These are phyloP conservation scores for Jaculus jaculus DNA, from an alignment of 2,113 vertebrate genomes.

Conservation along the genomic window DNA sequence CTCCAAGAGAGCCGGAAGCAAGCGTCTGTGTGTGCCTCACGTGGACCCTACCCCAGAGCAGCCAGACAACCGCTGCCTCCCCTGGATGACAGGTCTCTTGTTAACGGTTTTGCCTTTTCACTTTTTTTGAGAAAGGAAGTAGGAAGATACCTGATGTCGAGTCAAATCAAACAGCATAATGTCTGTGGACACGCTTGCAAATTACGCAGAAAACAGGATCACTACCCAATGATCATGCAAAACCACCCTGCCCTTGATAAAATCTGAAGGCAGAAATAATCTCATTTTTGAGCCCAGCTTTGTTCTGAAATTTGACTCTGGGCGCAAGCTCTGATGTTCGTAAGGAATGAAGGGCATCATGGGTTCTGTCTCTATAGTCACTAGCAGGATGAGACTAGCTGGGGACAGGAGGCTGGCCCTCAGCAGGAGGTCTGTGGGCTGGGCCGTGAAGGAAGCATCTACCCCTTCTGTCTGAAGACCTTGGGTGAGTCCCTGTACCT, in stretches of 20 bases:
- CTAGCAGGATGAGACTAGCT: too few relatives aligned
- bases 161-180: slow-evolving; percentile 17
- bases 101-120: neutral
- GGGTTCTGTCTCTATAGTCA: neutral
- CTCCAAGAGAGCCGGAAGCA: neutral
- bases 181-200: neutral
- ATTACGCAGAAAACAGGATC: neutral
- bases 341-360: neutral
- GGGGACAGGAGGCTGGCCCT: neutral
- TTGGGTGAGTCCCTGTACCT: neutral
- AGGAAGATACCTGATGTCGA: neutral
- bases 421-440: neutral
- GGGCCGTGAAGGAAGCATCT: neutral
- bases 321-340: neutral
- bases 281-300: neutral
- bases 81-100: neutral
- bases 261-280: neutral
- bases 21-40: neutral
- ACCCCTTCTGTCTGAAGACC: neutral
- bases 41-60: neutral
- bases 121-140: neutral
- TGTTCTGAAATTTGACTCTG: neutral
- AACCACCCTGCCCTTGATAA: neutral
- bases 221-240: neutral
- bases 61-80: neutral